Percentiles rank a stretch among this genome's conserved stretches.
Evolutionary conservation across 2,113 vertebrate genomes (phyloP).

Genomic region (Podarcis raffonei): DNA sequence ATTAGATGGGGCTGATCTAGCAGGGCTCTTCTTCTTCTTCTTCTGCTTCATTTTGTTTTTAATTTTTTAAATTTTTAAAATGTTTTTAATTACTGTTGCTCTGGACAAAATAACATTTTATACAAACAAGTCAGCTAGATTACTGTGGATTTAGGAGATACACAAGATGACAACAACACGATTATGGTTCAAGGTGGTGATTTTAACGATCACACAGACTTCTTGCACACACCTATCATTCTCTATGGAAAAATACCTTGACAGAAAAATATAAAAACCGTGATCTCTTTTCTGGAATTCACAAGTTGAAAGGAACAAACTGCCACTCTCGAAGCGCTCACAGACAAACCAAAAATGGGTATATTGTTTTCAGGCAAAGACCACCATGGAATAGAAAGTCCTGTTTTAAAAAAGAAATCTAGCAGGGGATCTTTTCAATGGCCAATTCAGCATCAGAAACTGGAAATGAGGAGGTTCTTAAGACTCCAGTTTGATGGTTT

Average conservation of each 20-base stretch:
- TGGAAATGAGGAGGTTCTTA: not conserved
- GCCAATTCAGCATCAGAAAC: not conserved
- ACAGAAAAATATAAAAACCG: conserved; percentile 47
- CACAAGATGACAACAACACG: conserved; percentile 40
- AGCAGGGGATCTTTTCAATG: not conserved
- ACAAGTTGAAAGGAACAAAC: conserved; percentile 22
- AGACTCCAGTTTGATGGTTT: too few species aligned
- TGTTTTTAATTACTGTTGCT: conserved; percentile 66
- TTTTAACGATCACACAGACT: conserved; percentile 34
- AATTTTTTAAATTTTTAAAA: conserved; percentile 34
- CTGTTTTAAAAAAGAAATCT: not conserved
- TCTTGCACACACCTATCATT: conserved; percentile 35
- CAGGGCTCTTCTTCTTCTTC: too few species aligned
- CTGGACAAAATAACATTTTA: conserved; percentile 74
- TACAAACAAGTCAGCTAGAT: conserved; percentile 67
- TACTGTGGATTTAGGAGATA: conserved; percentile 56
- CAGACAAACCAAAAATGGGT: not conserved
- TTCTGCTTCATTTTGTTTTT: conserved; percentile 26
- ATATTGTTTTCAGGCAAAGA: not conserved
- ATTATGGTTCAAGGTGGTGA: conserved; percentile 37
- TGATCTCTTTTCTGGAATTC: conserved; percentile 29
- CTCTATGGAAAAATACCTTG: conserved; percentile 63
- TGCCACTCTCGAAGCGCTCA: not conserved
- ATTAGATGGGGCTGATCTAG: too few species aligned
- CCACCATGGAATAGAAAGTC: too few species aligned